Conservation (phyloP, 2,797 vertebrate species). For the Picus viridis region DNA sequence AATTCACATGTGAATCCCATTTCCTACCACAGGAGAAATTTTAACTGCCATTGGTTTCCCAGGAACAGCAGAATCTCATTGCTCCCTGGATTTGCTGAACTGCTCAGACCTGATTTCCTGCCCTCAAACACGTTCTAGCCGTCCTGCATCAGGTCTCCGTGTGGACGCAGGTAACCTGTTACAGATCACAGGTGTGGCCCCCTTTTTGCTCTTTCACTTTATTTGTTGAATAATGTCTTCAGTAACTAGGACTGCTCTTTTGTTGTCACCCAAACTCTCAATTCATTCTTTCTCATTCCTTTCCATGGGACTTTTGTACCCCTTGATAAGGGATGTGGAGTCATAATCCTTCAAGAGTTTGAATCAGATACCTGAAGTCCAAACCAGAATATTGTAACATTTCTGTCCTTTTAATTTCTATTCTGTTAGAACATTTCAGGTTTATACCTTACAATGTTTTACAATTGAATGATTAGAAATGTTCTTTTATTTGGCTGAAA, state of each 20-base stretch:
- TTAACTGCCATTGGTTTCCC: not conserved
- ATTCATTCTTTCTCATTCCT: not conserved
- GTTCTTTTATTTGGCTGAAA: not conserved
- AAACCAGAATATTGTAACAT: not conserved
- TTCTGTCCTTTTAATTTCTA: not conserved
- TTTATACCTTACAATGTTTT: not conserved
- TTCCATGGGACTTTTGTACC: not conserved
- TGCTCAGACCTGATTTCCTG: not conserved
- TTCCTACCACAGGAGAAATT: not conserved
- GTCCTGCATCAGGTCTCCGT: not conserved
- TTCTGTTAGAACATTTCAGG: not conserved
- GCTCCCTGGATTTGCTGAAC: not conserved
- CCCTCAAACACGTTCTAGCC: not conserved
- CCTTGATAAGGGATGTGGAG: not conserved
- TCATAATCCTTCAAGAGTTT: not conserved
- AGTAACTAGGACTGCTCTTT: not conserved
- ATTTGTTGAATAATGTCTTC: not conserved
- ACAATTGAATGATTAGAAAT: not conserved
- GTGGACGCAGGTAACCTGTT: not conserved
- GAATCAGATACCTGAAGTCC: not conserved
- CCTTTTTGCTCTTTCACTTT: not conserved
- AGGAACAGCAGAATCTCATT: not conserved
- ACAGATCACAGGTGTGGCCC: accelerated
- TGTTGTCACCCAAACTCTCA: not conserved
- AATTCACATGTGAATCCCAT: not conserved